Evolutionary conservation across 2,888 invertebrate species (phyloP), one percentile per base, ranked within the genome.

Genomic region (Halictus ligatus): DNA sequence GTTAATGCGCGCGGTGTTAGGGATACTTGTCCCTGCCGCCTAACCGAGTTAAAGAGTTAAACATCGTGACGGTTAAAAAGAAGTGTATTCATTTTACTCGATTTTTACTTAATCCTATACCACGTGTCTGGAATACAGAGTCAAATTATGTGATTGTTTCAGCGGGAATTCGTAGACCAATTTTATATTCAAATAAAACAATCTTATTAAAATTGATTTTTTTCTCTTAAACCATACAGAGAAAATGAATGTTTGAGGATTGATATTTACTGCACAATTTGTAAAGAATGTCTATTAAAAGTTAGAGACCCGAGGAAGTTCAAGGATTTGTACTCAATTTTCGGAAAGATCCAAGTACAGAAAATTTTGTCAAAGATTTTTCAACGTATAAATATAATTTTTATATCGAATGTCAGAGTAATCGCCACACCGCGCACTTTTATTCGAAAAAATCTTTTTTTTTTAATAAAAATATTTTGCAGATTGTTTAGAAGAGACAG

Each of bases 1-100:
- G 72, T 76, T 75, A 75, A 81, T 71, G 60, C 69, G 69, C 18
- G 13, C 29, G 15, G 13, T 21, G 35, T 15, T 21, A 18, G 8
- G 46, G 60, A 48, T 7, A 10, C 12, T 15, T 7, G 75, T 25
- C 29, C n/a, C 40, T 13, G 67, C 40, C 46, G 54, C n/a, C 43
- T 18, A 21, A 40, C 73, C 25, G 29, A 50, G 79, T 72, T 67
- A 48, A n/a, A 58, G 12, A 58, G 58, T n/a, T n/a, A n/a, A 58
- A 12, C 58, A n/a, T 2, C 10, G n/a, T 12, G n/a, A n/a, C 4
- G n/a, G 4, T 58, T 58, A 4, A n/a, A n/a, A 58, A n/a, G n/a
- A 58, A 8, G 21, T n/a, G 58, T n/a, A 58, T n/a, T n/a, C 58
- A 12, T n/a, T 58, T n/a, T n/a, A 58, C 12, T 58, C n/a, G 58